Evolutionary conservation across 2,113 vertebrate species (phyloP).

Genomic region (Pseudopipra pipra): DNA sequence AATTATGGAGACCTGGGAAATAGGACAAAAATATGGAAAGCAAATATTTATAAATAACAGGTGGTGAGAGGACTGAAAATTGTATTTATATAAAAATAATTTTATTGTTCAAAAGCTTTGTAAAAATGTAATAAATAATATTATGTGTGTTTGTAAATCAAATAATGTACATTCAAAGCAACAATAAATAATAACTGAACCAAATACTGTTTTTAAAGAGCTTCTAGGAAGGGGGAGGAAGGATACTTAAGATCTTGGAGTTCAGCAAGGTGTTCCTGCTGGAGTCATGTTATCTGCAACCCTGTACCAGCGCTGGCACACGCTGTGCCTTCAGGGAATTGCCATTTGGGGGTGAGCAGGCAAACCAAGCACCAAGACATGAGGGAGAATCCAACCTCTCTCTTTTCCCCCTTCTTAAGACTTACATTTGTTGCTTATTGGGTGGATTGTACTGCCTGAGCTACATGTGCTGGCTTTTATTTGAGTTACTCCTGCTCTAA

Average conservation of each 20-base stretch:
- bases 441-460: not conserved
- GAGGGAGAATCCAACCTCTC: not conserved
- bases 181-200: constrained; percentile 13
- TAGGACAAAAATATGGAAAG: not conserved
- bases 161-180: not conserved
- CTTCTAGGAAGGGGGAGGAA: not conserved
- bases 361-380: not conserved
- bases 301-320: not conserved
- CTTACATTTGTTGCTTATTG: not conserved
- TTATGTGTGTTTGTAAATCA: not conserved
- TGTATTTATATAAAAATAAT: not conserved
- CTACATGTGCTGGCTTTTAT: not conserved
- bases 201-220: not conserved
- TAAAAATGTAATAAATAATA: constrained; percentile 23
- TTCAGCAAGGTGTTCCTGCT: not conserved
- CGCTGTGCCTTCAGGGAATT: not conserved
- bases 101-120: not conserved
- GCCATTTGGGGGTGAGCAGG: not conserved
- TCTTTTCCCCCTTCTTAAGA: not conserved
- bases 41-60: not conserved
- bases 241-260: not conserved
- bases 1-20: not conserved
- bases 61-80: not conserved
- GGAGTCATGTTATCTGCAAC: not conserved
- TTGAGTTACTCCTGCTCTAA: not conserved